These are phyloP conservation scores for Xestia ashworthii DNA, from an alignment of 2,888 invertebrate genomes.

Conservation along the genomic window DNA sequence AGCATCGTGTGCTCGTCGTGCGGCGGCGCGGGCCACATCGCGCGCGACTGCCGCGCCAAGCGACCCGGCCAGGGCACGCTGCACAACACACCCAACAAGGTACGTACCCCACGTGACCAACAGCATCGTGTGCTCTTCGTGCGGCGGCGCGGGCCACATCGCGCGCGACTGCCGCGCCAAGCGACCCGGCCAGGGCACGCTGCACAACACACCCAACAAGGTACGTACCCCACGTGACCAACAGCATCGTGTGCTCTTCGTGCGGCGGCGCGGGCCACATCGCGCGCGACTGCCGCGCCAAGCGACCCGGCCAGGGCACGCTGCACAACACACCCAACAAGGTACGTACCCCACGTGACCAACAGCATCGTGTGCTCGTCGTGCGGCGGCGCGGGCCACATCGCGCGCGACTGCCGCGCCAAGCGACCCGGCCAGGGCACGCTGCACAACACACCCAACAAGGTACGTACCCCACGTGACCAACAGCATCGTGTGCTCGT, in stretches of 20 bases:
- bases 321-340: conserved; percentile 72
- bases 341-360: conserved; percentile 95
- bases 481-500: conserved; percentile 98
- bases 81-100: conserved; percentile 66
- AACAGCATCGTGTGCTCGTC: conserved; percentile 98
- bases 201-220: conserved; percentile 72
- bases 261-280: conserved; percentile 99
- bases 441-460: conserved; percentile 72
- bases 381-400: conserved; percentile 99
- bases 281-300: conserved; percentile 98
- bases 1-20: conserved; percentile 99
- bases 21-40: conserved; percentile 99
- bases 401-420: conserved; percentile 98
- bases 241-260: conserved; percentile 98
- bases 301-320: conserved; percentile 93
- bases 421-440: conserved; percentile 94
- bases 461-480: conserved; percentile 95
- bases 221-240: conserved; percentile 96
- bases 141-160: conserved; percentile 99
- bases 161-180: conserved; percentile 98
- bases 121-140: conserved; percentile 98
- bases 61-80: conserved; percentile 93
- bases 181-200: conserved; percentile 93
- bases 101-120: conserved; percentile 96
- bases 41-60: conserved; percentile 98